Base-by-base conservation (phyloP, 2,797 vertebrate species). In the Epinephelus coioides region DNA sequence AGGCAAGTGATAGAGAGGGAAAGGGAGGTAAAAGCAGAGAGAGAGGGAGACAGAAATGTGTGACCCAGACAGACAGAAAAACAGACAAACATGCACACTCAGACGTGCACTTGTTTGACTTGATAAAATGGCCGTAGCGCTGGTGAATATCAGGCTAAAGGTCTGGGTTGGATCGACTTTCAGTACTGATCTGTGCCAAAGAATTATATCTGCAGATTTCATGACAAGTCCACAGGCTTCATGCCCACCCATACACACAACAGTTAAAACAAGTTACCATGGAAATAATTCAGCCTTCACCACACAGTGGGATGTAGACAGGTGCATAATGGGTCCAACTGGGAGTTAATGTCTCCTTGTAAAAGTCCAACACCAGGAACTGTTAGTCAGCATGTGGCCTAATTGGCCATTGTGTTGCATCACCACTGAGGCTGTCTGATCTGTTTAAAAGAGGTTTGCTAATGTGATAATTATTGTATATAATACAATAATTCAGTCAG, bases 121-220 rank as follows among this genome's bases (percentile, higher is more conserved):
- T 79, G 80, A 88, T 88, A 87, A 91, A 86, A 56, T 73, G 82
- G 61, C 69, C 40, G 13, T 66, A 76, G 80, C 12, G 40, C 84
- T 93, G 85, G 79, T 70, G 73, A 88, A 88, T 87, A 79, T 93
- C 89, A 91, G 67, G 34, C 66, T 74, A 30, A 47, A 74, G 63
- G 67, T 86, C 86, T 89, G 57, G 68, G 57, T 30, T 73, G 68
- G 71, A 85, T 88, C 69, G 23, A 70, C 63, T 70, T 84, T 76
- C 14, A 81, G 43, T 12, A 49, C 43, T 49, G 62, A 76, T 73
- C 64, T 38, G 23, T 67, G 79, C 71, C 79, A 84, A 78, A 63
- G n/a, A 63, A 78, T 81, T 78, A 75, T 65, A 85, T 70, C 73
- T 75, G 47, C 46, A 72, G 30, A 69, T 70, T 19, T 67, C 47